Percentiles rank a stretch among this genome's conserved stretches.
phyloP scores from a whole-genome alignment of 2,113 vertebrate species.

The Euleptes europaea region DNA sequence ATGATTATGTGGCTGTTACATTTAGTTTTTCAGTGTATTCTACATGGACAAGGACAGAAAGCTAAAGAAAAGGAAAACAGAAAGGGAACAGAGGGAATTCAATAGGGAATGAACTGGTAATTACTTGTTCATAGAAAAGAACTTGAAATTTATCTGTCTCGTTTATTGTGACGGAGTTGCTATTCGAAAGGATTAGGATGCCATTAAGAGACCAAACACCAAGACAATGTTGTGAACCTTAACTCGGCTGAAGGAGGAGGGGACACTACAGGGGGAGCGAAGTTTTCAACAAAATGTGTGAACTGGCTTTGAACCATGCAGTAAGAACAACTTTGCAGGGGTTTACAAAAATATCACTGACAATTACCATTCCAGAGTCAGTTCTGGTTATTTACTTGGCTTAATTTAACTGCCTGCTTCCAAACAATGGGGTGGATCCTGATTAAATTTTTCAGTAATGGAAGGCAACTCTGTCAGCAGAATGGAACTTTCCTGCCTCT shows the following conservation, averaged over 20 bases:
- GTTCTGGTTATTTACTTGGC: not conserved
- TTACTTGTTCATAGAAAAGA: constrained; percentile 35
- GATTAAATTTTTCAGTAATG: no score
- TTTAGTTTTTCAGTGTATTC: constrained; percentile 33
- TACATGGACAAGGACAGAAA: constrained; percentile 24
- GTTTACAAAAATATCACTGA: no score
- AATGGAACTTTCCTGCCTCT: no score
- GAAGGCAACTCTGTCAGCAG: no score
- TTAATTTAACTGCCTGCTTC: not conserved
- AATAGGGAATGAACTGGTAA: constrained; percentile 25
- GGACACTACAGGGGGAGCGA: not conserved
- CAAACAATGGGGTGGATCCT: not conserved
- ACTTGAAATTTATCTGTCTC: constrained; percentile 37
- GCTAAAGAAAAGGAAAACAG: constrained; percentile 15
- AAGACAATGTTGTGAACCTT: constrained; percentile 11
- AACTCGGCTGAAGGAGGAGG: not conserved
- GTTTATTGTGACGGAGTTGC: constrained; percentile 30
- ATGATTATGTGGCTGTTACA: constrained; percentile 26
- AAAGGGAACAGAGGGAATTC: constrained; percentile 11
- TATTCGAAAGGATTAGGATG: constrained; percentile 22
- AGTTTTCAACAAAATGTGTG: not conserved
- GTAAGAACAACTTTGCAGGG: no score
- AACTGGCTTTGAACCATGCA: not conserved
- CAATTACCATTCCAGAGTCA: not conserved
- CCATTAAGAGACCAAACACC: constrained; percentile 23